Conservation (phyloP, 2,888 invertebrate species). For the Cephus runcator region DNA sequence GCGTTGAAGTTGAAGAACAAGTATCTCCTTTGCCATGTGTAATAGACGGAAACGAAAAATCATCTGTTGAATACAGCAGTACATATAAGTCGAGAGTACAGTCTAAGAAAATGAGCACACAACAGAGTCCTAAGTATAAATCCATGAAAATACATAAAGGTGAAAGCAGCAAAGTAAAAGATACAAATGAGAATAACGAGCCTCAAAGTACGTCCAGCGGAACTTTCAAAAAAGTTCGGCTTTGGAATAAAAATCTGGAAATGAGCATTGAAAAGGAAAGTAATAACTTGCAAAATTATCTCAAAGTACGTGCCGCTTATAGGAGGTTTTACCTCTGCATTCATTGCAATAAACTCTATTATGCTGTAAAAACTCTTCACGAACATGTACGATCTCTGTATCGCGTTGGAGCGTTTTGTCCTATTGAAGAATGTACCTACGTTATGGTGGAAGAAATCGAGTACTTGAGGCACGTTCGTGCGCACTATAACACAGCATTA, state of each 20-base stretch:
- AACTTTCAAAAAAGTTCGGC: background rate
- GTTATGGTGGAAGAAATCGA: constrained; percentile 8
- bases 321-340: background rate
- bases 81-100: too few species aligned
- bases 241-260: background rate
- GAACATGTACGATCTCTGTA: background rate
- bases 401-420: background rate
- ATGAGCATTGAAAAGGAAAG: background rate
- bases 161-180: too few species aligned
- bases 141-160: too few species aligned
- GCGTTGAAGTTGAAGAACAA: too few species aligned
- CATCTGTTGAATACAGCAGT: too few species aligned
- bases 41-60: too few species aligned
- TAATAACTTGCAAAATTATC: background rate
- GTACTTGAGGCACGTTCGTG: constrained; percentile 7
- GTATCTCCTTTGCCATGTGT: too few species aligned
- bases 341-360: background rate
- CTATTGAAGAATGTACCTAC: background rate
- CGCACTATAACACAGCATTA: background rate
- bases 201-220: background rate
- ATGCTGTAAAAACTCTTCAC: background rate
- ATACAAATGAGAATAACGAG: too few species aligned
- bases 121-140: too few species aligned
- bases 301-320: background rate
- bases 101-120: too few species aligned